Conservation (phyloP, 2,113 vertebrate species). For the Silurus meridionalis region DNA sequence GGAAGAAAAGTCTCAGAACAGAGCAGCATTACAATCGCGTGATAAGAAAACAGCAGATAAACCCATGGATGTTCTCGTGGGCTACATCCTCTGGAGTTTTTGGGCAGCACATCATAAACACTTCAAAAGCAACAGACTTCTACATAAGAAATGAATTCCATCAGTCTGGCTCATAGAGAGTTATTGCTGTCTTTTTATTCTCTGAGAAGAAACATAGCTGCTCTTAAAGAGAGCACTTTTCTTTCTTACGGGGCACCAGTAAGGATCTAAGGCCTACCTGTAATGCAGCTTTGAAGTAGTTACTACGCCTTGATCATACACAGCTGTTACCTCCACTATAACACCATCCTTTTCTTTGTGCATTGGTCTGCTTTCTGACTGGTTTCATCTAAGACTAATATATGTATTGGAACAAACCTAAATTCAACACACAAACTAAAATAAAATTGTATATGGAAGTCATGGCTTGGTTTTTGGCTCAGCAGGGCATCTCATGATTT, state of each 20-base stretch:
- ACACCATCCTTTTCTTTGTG: neutral
- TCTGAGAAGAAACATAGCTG: neutral
- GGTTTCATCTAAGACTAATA: neutral
- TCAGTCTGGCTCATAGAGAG: constrained; percentile 80
- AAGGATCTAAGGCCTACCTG: neutral
- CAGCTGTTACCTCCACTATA: neutral
- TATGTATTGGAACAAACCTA: neutral
- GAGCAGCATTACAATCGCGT: neutral
- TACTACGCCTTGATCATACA: constrained; percentile 28
- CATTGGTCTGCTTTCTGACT: neutral
- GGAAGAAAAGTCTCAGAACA: neutral
- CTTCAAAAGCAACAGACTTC: constrained; percentile 84
- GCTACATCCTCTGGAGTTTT: constrained; percentile 78
- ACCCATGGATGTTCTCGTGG: constrained; percentile 78
- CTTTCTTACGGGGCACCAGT: neutral
- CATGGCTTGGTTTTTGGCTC: neutral
- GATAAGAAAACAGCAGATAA: constrained; percentile 72
- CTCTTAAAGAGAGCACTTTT: constrained; percentile 18
- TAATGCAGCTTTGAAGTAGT: neutral
- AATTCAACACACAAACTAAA: neutral
- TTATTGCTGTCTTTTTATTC: constrained; percentile 67
- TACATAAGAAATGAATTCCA: constrained; percentile 86
- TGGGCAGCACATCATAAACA: constrained; percentile 86
- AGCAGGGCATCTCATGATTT: neutral
- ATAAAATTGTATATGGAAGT: neutral